Evolutionary conservation across 1,140 invertebrate species (phyloP).

Genomic region (Ooceraea biroi): DNA sequence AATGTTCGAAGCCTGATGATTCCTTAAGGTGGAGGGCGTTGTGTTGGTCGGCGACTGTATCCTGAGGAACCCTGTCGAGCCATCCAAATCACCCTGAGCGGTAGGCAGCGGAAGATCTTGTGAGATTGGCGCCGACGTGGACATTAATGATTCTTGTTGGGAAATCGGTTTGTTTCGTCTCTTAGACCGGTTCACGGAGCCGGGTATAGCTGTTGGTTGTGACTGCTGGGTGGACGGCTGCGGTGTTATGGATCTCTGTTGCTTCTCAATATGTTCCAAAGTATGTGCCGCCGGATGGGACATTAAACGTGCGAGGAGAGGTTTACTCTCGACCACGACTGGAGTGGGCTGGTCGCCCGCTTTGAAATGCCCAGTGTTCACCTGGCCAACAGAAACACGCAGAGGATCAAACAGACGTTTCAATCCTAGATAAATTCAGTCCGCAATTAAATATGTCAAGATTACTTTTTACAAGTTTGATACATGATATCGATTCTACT

Average conservation of each 20-base stretch:
- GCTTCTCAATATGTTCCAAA: constrained; percentile 95
- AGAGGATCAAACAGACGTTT: neutral
- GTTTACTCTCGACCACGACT: constrained; percentile 85
- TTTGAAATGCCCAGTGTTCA: constrained; percentile 83
- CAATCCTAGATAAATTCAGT: constrained; percentile 5
- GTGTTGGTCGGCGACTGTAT: constrained; percentile 83
- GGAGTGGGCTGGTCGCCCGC: constrained; percentile 84
- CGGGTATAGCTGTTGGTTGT: constrained; percentile 65
- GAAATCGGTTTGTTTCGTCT: constrained; percentile 74
- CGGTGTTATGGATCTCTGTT: constrained; percentile 91
- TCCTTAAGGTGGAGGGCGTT: constrained; percentile 66
- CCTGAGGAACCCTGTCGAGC: constrained; percentile 82
- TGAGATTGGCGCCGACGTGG: constrained; percentile 62
- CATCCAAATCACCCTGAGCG: constrained; percentile 76
- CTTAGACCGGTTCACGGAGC: constrained; percentile 73
- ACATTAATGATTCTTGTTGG: constrained; percentile 70
- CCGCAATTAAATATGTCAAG: too few relatives aligned
- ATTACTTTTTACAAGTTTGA: too few relatives aligned
- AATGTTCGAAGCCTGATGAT: constrained; percentile 68
- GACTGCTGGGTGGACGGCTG: constrained; percentile 81
- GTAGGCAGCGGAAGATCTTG: constrained; percentile 67
- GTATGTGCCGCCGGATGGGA: constrained; percentile 92
- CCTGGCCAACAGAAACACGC: constrained; percentile 67
- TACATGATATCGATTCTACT: too few relatives aligned
- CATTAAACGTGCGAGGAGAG: constrained; percentile 90